Percentiles rank a stretch among this genome's conserved stretches.
phyloP scores from a whole-genome alignment of 2,113 vertebrate species.

The Prochilodus magdalenae region DNA sequence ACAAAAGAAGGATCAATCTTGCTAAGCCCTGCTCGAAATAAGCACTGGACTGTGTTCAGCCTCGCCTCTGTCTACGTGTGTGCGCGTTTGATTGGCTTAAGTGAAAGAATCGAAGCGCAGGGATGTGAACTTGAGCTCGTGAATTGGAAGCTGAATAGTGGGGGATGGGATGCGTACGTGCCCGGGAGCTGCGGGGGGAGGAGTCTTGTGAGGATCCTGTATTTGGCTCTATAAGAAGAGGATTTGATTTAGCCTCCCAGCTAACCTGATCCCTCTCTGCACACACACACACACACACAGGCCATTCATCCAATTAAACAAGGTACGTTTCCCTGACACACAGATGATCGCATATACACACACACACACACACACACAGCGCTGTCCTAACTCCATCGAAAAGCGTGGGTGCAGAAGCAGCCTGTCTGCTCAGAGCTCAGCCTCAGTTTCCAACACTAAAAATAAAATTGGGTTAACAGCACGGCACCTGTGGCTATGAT shows the following conservation, averaged over 20 bases:
- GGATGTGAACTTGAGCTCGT: constrained; percentile 47
- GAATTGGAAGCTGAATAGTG: constrained; percentile 25
- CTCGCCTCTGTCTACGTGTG: constrained; percentile 27
- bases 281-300: constrained; percentile 36
- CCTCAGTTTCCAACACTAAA: constrained; percentile 63
- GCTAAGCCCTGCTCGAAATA: constrained; percentile 10
- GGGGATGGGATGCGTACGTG: constrained; percentile 45
- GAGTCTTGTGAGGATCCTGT: background rate
- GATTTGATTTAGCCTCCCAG: constrained; percentile 57
- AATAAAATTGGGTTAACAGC: constrained; percentile 68
- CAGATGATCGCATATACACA: constrained; percentile 9
- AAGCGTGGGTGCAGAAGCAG: constrained; percentile 20
- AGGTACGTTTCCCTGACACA: constrained; percentile 37
- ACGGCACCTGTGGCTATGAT: constrained; percentile 72
- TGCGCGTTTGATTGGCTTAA: constrained; percentile 29
- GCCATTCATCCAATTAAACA: constrained; percentile 59
- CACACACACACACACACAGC: constrained; percentile 19
- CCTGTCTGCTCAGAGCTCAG: constrained; percentile 34
- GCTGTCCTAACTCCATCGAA: background rate
- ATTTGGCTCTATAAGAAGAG: constrained; percentile 50
- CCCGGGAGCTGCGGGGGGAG: background rate
- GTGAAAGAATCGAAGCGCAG: constrained; percentile 25
- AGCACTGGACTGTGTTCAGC: constrained; percentile 17
- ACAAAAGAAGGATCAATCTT: background rate
- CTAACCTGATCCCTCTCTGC: constrained; percentile 54